Evolutionary conservation across 2,797 vertebrate species (phyloP).

Genomic region (Anguilla obscura): DNA sequence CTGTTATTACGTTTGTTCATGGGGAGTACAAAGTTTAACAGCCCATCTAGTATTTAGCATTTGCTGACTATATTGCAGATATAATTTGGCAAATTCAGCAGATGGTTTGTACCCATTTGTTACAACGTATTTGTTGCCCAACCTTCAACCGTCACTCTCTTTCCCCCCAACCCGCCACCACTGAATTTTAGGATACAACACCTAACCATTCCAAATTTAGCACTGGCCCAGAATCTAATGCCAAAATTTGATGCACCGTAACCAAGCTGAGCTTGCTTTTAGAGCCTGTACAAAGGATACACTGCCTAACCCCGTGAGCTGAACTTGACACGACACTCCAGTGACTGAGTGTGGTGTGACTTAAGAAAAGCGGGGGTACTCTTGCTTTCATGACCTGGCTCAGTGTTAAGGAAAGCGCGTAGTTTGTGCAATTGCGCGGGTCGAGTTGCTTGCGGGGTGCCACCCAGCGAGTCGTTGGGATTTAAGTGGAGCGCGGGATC

Average conservation of each 20-base stretch:
- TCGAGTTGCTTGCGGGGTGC: neutral
- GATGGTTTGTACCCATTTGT: neutral
- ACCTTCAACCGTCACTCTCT: neutral
- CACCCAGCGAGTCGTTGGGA: conserved; percentile 54
- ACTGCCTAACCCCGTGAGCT: neutral
- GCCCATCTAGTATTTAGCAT: neutral
- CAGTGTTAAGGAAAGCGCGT: neutral
- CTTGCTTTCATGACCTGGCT: neutral
- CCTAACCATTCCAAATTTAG: neutral
- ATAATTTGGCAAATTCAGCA: neutral
- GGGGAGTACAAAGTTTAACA: neutral
- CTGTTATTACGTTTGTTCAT: neutral
- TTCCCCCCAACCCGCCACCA: neutral
- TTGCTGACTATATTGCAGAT: neutral
- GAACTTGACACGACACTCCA: neutral
- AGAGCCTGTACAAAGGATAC: neutral
- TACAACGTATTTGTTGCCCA: neutral
- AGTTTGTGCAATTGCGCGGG: neutral
- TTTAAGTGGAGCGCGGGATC: conserved; percentile 48
- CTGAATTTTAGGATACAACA: neutral
- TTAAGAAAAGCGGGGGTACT: neutral
- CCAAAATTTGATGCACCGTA: neutral
- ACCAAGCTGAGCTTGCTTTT: neutral
- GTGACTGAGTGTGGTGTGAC: neutral
- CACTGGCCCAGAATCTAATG: too few species aligned